Evolutionary conservation across 2,797 vertebrate genomes (phyloP).

Genomic region (Sebastes alutus): DNA sequence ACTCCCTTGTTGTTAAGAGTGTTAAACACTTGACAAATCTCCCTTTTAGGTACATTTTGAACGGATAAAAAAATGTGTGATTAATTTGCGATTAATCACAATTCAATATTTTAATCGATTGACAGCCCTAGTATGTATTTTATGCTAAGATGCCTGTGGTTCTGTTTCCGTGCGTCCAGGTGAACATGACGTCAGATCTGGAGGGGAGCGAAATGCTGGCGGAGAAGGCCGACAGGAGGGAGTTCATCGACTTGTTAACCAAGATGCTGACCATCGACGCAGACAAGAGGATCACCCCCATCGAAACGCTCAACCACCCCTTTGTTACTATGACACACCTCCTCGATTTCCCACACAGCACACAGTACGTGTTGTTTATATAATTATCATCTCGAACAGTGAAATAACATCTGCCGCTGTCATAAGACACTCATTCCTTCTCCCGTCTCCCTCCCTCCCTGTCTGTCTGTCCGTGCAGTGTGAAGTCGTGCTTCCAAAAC

Average conservation of each 20-base stretch:
- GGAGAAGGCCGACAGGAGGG: constrained; percentile 96
- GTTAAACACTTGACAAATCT: no score
- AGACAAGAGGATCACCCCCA: constrained; percentile 98
- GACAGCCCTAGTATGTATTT: not conserved
- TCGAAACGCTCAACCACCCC: constrained; percentile 97
- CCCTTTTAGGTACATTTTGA: no score
- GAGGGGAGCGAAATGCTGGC: constrained; percentile 98
- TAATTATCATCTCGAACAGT: not conserved
- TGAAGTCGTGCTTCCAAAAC: constrained; percentile 99
- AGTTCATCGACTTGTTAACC: constrained; percentile 98
- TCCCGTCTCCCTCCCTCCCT: not conserved
- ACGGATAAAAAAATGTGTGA: no score
- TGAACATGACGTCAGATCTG: constrained; percentile 96
- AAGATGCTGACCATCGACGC: constrained; percentile 99
- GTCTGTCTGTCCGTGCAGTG: constrained; percentile 76
- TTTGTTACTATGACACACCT: constrained; percentile 98
- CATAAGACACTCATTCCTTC: not conserved
- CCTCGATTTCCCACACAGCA: constrained; percentile 97
- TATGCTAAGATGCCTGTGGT: constrained; percentile 13
- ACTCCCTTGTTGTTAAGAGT: no score
- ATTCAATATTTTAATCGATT: no score
- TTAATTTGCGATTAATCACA: no score
- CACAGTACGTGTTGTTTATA: constrained; percentile 85
- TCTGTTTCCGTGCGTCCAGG: constrained; percentile 79
- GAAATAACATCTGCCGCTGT: not conserved